Percentiles rank a stretch among this genome's conserved stretches.
These are phyloP conservation scores for Chironomus riparius DNA, from an alignment of 2,888 invertebrate genomes.

Conservation along the genomic window DNA sequence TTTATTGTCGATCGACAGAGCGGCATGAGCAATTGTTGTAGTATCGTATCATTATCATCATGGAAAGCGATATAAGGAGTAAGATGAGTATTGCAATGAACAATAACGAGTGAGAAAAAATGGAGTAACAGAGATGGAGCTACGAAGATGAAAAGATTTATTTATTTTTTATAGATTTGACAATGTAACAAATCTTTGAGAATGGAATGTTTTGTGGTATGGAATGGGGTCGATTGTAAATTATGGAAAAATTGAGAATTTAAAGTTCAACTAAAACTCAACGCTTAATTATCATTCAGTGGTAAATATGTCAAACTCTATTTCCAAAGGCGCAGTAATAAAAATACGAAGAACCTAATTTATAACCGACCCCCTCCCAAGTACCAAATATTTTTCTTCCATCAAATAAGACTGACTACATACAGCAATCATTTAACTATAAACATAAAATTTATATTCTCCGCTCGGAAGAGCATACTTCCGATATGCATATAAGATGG, in stretches of 20 bases:
- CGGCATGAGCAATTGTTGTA: not conserved
- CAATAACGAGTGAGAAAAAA: not conserved
- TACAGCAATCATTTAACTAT: not conserved
- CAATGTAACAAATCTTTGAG: not conserved
- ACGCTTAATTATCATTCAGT: no score
- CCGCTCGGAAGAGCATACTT: not conserved
- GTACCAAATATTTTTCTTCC: not conserved
- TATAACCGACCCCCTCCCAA: no score
- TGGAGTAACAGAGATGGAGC: not conserved
- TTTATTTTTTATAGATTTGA: not conserved
- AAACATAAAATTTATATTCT: constrained; percentile 6
- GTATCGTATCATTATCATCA: not conserved
- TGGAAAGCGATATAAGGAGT: not conserved
- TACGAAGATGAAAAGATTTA: not conserved
- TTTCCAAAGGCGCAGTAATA: no score
- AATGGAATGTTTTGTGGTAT: not conserved
- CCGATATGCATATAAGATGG: not conserved
- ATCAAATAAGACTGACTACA: not conserved
- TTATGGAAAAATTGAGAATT: no score
- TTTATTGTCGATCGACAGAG: not conserved
- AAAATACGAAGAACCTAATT: no score
- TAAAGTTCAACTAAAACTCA: no score
- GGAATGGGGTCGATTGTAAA: not conserved
- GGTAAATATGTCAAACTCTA: no score
- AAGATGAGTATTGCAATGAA: not conserved